These are phyloP conservation scores for Caranx ignobilis DNA, from an alignment of 2,113 vertebrate genomes.

Conservation along the genomic window DNA sequence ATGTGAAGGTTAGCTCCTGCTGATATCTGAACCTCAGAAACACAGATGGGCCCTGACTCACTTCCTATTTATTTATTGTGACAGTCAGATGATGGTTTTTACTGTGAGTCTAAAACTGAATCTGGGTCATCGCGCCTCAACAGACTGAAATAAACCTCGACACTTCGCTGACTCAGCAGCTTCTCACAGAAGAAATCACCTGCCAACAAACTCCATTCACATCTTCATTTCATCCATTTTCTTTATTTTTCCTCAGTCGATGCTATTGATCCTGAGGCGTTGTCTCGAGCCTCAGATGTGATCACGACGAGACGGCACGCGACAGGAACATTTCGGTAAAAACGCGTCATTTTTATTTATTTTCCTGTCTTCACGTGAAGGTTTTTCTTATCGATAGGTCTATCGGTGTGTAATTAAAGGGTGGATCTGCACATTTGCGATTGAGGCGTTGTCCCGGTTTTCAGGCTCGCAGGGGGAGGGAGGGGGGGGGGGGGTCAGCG, in stretches of 20 bases:
- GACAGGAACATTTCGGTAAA: background rate
- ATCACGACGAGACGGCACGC: background rate
- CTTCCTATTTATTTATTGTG: background rate
- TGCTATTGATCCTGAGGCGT: background rate
- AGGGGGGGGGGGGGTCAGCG: too few relatives aligned
- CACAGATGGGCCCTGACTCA: too few relatives aligned
- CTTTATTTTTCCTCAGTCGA: background rate
- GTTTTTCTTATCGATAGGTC: background rate
- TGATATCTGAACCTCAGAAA: too few relatives aligned
- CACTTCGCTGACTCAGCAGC: background rate
- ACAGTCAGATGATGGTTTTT: background rate
- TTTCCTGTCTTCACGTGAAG: accelerated
- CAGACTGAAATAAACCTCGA: constrained; percentile 25
- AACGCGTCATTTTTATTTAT: background rate
- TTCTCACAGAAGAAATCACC: background rate
- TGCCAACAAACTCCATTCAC: background rate
- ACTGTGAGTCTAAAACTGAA: constrained; percentile 1
- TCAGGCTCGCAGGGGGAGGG: too few relatives aligned
- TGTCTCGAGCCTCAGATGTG: background rate
- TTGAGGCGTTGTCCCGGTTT: constrained; percentile 49
- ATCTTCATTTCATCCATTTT: constrained; percentile 15
- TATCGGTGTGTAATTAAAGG: background rate
- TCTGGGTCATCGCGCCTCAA: constrained; percentile 27
- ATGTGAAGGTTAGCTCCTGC: too few relatives aligned
- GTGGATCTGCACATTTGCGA: background rate